Evolutionary conservation across 1,140 invertebrate genomes (phyloP).

Genomic region (Brachystomella parvula): DNA sequence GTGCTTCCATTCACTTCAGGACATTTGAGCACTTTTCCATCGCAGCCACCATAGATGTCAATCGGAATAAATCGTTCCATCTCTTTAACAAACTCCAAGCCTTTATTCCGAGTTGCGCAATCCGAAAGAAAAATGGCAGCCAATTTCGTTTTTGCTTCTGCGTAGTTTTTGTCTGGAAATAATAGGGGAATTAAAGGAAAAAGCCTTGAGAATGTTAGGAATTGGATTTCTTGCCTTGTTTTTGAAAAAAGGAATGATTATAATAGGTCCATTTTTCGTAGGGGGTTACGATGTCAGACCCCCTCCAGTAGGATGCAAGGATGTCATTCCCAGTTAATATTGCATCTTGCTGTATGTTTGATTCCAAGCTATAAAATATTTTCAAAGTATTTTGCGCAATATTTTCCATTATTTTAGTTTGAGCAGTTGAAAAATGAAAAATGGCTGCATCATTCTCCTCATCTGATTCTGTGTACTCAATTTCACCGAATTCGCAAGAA

Average conservation of each 20-base stretch:
- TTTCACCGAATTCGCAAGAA: background rate
- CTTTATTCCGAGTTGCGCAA: slow-evolving; percentile 47
- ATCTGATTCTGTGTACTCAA: background rate
- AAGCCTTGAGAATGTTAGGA: background rate
- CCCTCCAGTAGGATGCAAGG: slow-evolving; percentile 43
- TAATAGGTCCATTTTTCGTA: slow-evolving; percentile 90
- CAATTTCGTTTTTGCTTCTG: slow-evolving; percentile 50
- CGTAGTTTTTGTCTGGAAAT: slow-evolving; percentile 52
- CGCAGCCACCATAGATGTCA: slow-evolving; percentile 61
- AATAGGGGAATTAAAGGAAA: slow-evolving; percentile 27
- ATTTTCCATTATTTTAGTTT: background rate
- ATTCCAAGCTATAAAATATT: background rate
- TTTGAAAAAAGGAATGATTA: slow-evolving; percentile 54
- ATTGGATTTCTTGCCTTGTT: slow-evolving; percentile 18
- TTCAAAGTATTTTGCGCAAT: background rate
- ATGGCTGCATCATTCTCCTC: background rate
- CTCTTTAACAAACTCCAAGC: slow-evolving; percentile 50
- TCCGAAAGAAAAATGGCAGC: slow-evolving; percentile 60
- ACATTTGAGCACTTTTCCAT: slow-evolving; percentile 45
- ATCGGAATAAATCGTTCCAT: slow-evolving; percentile 51
- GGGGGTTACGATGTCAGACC: slow-evolving; percentile 89
- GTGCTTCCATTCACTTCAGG: slow-evolving; percentile 69
- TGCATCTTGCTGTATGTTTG: background rate
- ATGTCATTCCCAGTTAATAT: background rate
- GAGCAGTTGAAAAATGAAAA: background rate